Evolutionary conservation across 2,888 invertebrate species (phyloP).

Genomic region (Cylindroiulus punctatus): DNA sequence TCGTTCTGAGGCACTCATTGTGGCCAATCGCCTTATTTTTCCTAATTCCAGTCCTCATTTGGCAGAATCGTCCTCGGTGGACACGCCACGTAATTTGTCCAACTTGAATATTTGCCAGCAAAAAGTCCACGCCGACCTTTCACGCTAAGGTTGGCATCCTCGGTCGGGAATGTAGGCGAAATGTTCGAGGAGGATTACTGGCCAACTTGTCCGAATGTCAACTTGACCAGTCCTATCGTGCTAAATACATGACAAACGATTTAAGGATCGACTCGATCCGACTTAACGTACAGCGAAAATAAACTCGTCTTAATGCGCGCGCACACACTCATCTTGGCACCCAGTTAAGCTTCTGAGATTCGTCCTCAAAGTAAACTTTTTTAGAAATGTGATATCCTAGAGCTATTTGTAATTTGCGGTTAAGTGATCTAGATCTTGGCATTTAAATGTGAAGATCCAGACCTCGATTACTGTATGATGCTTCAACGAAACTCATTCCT

Average conservation of each 20-base stretch:
- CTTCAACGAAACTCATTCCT: neutral
- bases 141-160: neutral
- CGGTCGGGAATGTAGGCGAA: neutral
- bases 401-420: neutral
- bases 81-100: neutral
- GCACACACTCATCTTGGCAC: neutral
- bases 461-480: neutral
- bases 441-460: neutral
- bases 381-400: neutral
- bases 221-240: neutral
- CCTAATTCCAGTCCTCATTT: constrained; percentile 14
- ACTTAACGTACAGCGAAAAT: neutral
- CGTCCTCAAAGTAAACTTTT: neutral
- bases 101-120: constrained; percentile 26
- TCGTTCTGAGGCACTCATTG: neutral
- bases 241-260: constrained; percentile 40
- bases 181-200: neutral
- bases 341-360: neutral
- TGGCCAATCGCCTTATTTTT: neutral
- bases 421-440: neutral
- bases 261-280: constrained; percentile 25
- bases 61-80: neutral
- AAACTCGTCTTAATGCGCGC: constrained; percentile 30
- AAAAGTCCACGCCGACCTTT: neutral
- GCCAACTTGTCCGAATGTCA: constrained; percentile 17